phyloP scores from a whole-genome alignment of 2,797 vertebrate species.

The Pangasius mekongensis region DNA sequence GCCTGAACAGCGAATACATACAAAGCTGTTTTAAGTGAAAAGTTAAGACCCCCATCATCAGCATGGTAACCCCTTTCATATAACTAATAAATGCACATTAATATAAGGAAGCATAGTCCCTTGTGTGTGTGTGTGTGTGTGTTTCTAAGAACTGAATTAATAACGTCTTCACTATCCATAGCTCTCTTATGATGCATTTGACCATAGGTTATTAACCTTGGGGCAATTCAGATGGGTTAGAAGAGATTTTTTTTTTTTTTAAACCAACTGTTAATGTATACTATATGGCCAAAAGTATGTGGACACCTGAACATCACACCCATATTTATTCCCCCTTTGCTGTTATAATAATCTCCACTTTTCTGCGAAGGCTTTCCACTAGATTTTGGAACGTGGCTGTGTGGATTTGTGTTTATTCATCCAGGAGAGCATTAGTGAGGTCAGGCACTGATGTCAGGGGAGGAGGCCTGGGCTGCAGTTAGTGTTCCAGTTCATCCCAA shows the following conservation, averaged over 20 bases:
- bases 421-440: neutral
- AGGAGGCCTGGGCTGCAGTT: too few relatives aligned
- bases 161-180: neutral
- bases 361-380: neutral
- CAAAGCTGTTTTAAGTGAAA: slow-evolving; percentile 5
- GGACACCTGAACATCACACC: neutral
- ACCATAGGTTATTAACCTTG: neutral
- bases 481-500: neutral
- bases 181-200: neutral
- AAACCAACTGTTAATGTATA: neutral
- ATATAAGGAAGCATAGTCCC: slow-evolving; percentile 1
- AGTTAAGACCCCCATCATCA: neutral
- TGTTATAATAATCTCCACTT: neutral
- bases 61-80: neutral
- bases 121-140: slow-evolving; percentile 8
- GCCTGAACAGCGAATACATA: neutral
- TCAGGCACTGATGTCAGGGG: neutral
- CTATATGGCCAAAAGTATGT: neutral
- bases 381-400: neutral
- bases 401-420: neutral
- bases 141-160: slow-evolving; percentile 32
- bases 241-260: neutral
- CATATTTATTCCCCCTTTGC: neutral
- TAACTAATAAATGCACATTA: slow-evolving; percentile 27
- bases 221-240: neutral